Conservation (phyloP, 1,140 invertebrate genomes). For the Nomia melanderi region DNA sequence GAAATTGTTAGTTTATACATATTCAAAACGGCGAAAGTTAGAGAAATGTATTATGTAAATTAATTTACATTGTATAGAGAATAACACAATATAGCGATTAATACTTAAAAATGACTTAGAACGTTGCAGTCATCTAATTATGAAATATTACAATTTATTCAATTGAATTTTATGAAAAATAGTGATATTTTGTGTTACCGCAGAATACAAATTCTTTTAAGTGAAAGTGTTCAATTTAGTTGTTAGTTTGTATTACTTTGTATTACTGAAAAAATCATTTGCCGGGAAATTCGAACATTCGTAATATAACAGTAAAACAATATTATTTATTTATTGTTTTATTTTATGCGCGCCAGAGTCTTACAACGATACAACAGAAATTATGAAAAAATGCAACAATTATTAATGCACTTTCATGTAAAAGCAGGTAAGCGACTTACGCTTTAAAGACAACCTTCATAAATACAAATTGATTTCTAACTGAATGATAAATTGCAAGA, state of each 20-base stretch:
- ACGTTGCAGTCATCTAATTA: conserved; percentile 27
- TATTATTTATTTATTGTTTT: conserved; percentile 1
- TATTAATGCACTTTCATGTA: conserved; percentile 24
- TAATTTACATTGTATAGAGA: conserved; percentile 44
- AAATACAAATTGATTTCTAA: conserved; percentile 26
- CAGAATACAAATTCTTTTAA: not conserved
- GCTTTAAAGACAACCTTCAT: conserved; percentile 11
- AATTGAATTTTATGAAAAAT: conserved; percentile 21
- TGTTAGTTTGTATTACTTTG: not conserved
- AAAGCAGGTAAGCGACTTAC: conserved; percentile 21
- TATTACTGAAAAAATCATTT: not conserved
- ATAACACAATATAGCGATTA: conserved; percentile 7
- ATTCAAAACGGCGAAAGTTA: conserved; percentile 3
- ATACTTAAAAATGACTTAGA: conserved; percentile 34
- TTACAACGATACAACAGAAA: not conserved
- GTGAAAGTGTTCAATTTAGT: not conserved
- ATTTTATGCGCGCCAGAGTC: conserved; percentile 3
- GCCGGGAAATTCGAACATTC: not conserved
- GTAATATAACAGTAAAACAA: not conserved
- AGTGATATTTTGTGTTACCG: conserved; percentile 1
- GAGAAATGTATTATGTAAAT: conserved; percentile 16
- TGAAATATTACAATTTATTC: conserved; percentile 27
- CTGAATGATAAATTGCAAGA: not conserved
- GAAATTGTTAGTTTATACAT: conserved; percentile 25
- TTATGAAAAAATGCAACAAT: conserved; percentile 19